phyloP scores from a whole-genome alignment of 2,888 invertebrate species.

The Rotaria macrura region DNA sequence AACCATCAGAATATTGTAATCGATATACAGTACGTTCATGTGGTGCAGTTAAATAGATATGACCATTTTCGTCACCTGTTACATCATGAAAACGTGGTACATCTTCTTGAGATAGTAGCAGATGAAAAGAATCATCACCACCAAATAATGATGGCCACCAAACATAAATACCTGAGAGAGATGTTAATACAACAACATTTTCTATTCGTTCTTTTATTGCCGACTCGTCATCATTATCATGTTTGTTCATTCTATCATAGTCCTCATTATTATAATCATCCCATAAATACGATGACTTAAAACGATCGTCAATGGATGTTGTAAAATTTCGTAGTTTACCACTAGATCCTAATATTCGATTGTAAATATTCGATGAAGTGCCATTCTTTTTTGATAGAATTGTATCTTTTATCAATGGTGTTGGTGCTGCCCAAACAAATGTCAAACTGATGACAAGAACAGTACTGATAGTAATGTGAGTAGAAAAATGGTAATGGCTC shows the following conservation, averaged over 20 bases:
- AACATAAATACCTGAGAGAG: constrained; percentile 4
- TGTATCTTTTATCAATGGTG: neutral
- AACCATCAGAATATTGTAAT: constrained; percentile 9
- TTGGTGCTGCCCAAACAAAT: neutral
- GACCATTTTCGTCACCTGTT: neutral
- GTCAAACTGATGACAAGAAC: neutral
- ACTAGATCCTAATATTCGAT: neutral
- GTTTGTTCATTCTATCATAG: too few relatives aligned
- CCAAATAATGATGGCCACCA: constrained; percentile 18
- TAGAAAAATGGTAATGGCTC: neutral
- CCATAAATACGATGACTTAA: neutral
- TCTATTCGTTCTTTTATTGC: neutral
- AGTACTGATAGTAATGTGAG: neutral
- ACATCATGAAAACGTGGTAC: constrained; percentile 18
- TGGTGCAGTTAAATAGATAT: constrained; percentile 20
- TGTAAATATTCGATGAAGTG: neutral
- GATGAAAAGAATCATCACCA: constrained; percentile 18
- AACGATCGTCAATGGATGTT: neutral
- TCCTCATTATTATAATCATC: neutral
- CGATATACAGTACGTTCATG: constrained; percentile 18
- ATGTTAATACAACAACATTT: neutral
- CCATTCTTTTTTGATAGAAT: neutral
- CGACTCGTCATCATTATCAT: neutral
- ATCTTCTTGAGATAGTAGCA: neutral
- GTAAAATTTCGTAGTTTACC: neutral